A percentile compares a stretch with the other conserved stretches of the same genome.
Evolutionary conservation across 2,113 vertebrate species (phyloP).

Genomic region (Grallaria varia): DNA sequence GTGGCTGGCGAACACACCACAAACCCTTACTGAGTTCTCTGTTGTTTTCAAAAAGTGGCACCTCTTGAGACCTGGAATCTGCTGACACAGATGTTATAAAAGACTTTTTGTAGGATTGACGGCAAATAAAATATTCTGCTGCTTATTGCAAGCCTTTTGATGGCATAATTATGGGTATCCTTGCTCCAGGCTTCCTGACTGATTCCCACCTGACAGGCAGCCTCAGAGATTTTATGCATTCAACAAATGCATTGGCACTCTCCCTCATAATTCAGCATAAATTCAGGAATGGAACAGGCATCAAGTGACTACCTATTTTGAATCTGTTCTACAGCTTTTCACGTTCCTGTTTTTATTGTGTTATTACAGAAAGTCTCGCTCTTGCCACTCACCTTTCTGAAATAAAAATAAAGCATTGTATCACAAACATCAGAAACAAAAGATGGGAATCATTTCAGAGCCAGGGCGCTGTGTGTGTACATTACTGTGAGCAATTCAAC

Average conservation of each 20-base stretch:
- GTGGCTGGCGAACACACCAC: constrained; percentile 18
- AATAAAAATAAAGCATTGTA: neutral
- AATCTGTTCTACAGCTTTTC: constrained; percentile 1
- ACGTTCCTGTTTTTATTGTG: neutral
- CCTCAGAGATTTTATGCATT: constrained; percentile 34
- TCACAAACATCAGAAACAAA: neutral
- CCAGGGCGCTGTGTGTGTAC: neutral
- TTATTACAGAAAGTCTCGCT: neutral
- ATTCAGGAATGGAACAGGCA: constrained; percentile 25
- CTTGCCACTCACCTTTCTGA: constrained; percentile 26
- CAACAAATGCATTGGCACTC: neutral
- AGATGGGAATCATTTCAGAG: neutral
- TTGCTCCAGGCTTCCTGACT: constrained; percentile 42
- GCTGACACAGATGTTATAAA: constrained; percentile 60
- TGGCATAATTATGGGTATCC: constrained; percentile 44
- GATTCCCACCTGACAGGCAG: constrained; percentile 41
- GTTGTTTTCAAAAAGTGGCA: constrained; percentile 56
- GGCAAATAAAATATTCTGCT: constrained; percentile 59
- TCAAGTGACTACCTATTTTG: constrained; percentile 3
- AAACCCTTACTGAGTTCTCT: constrained; percentile 47
- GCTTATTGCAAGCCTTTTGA: constrained; percentile 56
- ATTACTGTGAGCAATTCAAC: neutral
- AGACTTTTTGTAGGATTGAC: constrained; percentile 58
- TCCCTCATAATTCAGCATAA: constrained; percentile 32
- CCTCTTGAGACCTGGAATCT: constrained; percentile 65